Base-by-base conservation (phyloP, 2,797 vertebrate species). In the Thaleichthys pacificus region DNA sequence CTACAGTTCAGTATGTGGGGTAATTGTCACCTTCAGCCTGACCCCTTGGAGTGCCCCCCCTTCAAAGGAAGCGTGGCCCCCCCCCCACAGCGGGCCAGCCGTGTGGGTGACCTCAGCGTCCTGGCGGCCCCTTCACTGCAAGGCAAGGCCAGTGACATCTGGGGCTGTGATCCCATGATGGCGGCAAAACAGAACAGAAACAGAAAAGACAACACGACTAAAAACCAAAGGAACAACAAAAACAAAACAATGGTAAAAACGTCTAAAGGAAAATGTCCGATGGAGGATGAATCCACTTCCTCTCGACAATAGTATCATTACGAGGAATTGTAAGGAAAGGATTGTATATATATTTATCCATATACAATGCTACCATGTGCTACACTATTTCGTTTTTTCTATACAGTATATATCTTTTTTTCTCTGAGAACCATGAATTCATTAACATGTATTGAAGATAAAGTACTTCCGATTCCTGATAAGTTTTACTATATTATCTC, bases 121-220 rank as follows among this genome's bases (percentile, higher is more conserved):
- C 70, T 64, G 69, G 75, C 70, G 67, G 51, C 90, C 85, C 91
- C 91, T 90, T 93, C 93, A 94, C 93, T 94, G 93, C 92, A 94
- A 94, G 87, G 92, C 91, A 93, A 94, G 92, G 92, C 92, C 92
- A 93, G 88, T 94, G 92, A 94, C 91, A 93, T 93, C 92, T 93
- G 92, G 89, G 91, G 91, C 88, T 93, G 92, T 94, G 91, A 92
- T 92, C 90, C 91, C 90, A 92, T 91, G 90, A 92, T 88, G 91
- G 90, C 88, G 90, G 87, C 79, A 89, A 57, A 81, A 77, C 81
- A 83, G 82, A 90, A 91, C 87, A 87, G 84, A 91, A 91, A 91
- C 84, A 87, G 83, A 90, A 85, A 81, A 79, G 83, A 91, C 89
- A 84, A 81, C 70, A 79, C 60, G 28, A 77, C 60, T 62, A 82